Evolutionary conservation across 1,140 invertebrate species (phyloP).

Genomic region (Cherax destructor): DNA sequence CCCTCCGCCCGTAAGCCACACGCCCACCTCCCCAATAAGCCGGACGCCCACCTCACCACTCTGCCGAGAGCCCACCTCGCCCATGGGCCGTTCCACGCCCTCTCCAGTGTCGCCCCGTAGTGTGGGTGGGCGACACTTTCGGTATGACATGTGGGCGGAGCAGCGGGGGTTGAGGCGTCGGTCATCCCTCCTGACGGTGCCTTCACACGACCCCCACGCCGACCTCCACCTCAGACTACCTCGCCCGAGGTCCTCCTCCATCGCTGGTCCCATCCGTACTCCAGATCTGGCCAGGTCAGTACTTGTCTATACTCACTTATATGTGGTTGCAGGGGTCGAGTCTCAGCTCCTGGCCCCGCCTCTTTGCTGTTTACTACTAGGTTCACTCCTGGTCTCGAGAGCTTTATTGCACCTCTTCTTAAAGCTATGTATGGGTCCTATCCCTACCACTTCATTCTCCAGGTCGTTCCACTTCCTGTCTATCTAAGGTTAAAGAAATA

Average conservation of each 20-base stretch:
- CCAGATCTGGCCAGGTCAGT: slow-evolving; percentile 57
- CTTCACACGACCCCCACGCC: slow-evolving; percentile 49
- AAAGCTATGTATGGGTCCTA: too few species aligned
- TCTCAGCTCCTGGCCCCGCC: too few species aligned
- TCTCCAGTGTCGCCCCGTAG: slow-evolving; percentile 56
- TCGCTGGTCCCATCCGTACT: slow-evolving; percentile 47
- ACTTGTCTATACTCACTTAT: too few species aligned
- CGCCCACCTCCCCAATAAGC: slow-evolving; percentile 54
- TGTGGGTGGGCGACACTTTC: slow-evolving; percentile 44
- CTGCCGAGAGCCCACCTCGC: slow-evolving; percentile 52
- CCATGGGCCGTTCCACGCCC: slow-evolving; percentile 53
- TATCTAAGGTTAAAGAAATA: too few species aligned
- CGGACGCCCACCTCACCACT: slow-evolving; percentile 49
- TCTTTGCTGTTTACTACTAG: too few species aligned
- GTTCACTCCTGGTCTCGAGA: too few species aligned
- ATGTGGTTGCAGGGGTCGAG: too few species aligned
- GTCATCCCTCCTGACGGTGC: slow-evolving; percentile 57
- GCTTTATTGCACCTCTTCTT: too few species aligned
- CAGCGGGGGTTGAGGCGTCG: slow-evolving; percentile 44
- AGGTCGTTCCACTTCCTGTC: too few species aligned
- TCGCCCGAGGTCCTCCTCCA: slow-evolving; percentile 52
- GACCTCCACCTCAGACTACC: slow-evolving; percentile 57
- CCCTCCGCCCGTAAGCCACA: slow-evolving; percentile 41
- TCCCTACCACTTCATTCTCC: too few species aligned
- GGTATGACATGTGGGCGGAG: slow-evolving; percentile 54